Base-by-base conservation (phyloP, 2,888 invertebrate genomes). In the Lomographa bimaculata region DNA sequence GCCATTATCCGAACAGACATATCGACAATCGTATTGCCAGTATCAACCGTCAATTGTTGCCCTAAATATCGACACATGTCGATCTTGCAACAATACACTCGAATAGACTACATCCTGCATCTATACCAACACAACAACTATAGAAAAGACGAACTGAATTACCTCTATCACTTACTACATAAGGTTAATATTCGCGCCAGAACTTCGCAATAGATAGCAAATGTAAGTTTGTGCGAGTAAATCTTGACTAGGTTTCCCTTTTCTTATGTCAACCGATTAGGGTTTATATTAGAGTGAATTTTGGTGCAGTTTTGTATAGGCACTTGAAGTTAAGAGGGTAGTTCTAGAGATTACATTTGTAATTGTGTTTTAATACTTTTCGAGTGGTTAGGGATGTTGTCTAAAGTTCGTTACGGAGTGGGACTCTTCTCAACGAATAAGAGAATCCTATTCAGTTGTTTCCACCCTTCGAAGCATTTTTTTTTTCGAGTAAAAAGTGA, bases 11-110 rank as follows among this genome's bases (percentile, higher is more conserved):
- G 10, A 23, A 27, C 32, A 21, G 44, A 45, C 41, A 30, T 47
- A 57, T 57, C 54, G 46, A 27, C 52, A 46, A 62, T 60, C 49
- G 51, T 38, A 49, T 49, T 50, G 54, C 48, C 50, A 44, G 56
- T 57, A 57, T 59, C 62, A 54, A 62, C 60, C 42, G 54, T 57
- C 50, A 47, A 62, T 61, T 63, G 63, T 62, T 57, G 56, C 42
- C 57, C 64, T 65, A 72, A 74, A 75, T 76, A 77, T 79, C 77
- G 83, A 80, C 84, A 85, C 80, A 84, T 82, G 80, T 77, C 78
- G 76, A 73, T 71, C 62, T 53, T 50, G 49, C 67, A 68, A 81
- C 83, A 79, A 81, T 77, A 58, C 57, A 39, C 54, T 57, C 48
- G 54, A 57, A 54, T 66, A 52, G 58, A 75, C 70, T 64, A 81